Base-by-base conservation (phyloP, 2,888 invertebrate species). In the Mythimna pallens region DNA sequence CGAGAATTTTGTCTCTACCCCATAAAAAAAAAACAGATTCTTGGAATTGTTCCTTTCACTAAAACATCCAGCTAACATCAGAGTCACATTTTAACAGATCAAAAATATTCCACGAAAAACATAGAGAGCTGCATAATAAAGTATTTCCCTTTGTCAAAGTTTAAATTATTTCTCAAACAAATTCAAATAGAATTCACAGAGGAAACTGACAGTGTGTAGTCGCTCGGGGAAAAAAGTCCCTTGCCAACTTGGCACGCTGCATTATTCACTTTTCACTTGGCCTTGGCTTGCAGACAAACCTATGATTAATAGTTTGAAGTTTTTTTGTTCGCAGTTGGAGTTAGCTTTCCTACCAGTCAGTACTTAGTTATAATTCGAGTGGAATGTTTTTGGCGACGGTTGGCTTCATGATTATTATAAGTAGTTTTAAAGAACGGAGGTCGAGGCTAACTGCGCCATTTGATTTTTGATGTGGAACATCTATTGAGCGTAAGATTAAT, bases 181-280 rank as follows among this genome's bases (percentile, higher is more conserved):
- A 88, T 88, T 88, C 87, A 85, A 89, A 89, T 86, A 78, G 86
- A 88, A 90, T 91, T 89, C 88, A 87, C 86, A 88, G 88, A 86
- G 86, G 76, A 85, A 76, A 75, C 87, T 82, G 82, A 57, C 82
- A 77, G 83, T 88, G 84, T 86, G 85, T 84, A 83, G 85, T 86
- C 78, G 83, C 79, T 43, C 68, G 70, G 70, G 75, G 62, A 68
- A 81, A 73, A 80, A 81, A 81, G 73, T 72, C 73, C 61, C 61
- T 57, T 25, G 73, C 65, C 76, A 81, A 86, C 76, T 84, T 86
- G 78, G 73, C 68, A 72, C 67, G 72, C 73, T 89, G 89, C 87
- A 90, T 92, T 91, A 90, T 91, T 91, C 90, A 89, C 86, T 88
- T 89, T 80, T 81, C 65, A 81, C 57, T 78, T 81, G 76, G 82